These are phyloP conservation scores for Antitype chi DNA, from an alignment of 2,888 invertebrate species.

Conservation along the genomic window DNA sequence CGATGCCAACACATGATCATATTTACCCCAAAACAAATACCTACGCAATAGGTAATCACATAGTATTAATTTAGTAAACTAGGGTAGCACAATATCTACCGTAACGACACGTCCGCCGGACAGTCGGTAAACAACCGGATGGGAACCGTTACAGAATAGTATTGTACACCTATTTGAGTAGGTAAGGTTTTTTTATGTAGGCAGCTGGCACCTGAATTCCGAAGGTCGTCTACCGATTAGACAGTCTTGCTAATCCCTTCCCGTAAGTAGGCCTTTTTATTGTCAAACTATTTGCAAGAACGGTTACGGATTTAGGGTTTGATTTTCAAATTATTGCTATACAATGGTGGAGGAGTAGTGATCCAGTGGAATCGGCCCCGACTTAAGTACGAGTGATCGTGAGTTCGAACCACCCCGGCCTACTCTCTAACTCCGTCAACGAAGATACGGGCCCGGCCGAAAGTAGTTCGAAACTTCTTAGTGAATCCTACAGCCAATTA, in stretches of 20 bases:
- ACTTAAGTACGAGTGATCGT: no score
- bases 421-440: no score
- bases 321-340: not conserved
- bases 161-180: slow-evolving; percentile 41
- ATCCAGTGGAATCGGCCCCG: no score
- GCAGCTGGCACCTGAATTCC: not conserved
- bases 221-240: not conserved
- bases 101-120: slow-evolving; percentile 48
- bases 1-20: not conserved
- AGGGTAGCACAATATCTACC: slow-evolving; percentile 52
- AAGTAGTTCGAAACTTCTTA: no score
- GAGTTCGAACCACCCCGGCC: no score
- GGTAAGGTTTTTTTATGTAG: slow-evolving; percentile 21
- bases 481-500: no score
- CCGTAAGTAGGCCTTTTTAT: not conserved
- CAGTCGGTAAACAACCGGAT: slow-evolving; percentile 60
- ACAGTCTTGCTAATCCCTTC: not conserved
- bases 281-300: not conserved
- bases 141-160: slow-evolving; percentile 25
- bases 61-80: slow-evolving; percentile 62
- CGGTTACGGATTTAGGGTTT: not conserved
- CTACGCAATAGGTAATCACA: slow-evolving; percentile 30
- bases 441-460: no score
- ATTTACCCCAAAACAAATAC: slow-evolving; percentile 24
- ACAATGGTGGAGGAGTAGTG: no score